phyloP scores from a whole-genome alignment of 2,888 invertebrate species.

The Zhuqinia jingwanae region DNA sequence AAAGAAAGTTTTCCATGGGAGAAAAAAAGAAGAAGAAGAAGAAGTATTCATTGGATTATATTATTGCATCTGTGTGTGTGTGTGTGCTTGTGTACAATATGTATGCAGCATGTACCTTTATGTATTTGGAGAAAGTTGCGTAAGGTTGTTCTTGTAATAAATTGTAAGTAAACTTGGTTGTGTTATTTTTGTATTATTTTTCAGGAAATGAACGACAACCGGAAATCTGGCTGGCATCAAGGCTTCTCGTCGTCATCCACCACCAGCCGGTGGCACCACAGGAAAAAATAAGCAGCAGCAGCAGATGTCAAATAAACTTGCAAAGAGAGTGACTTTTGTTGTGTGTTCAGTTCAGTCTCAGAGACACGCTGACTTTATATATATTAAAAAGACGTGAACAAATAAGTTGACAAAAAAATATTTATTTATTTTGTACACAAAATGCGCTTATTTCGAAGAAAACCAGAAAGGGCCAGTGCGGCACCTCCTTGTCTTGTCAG shows the following conservation, averaged over 20 bases:
- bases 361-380: no score
- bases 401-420: constrained; percentile 19
- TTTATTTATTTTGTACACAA: constrained; percentile 3
- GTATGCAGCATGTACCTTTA: no score
- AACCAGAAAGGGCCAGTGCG: constrained; percentile 75
- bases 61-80: no score
- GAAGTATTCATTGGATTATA: not conserved
- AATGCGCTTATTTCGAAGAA: constrained; percentile 79
- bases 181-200: not conserved
- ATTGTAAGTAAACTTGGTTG: not conserved
- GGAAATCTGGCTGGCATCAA: constrained; percentile 30
- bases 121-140: no score
- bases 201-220: constrained; percentile 46
- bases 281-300: not conserved
- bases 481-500: constrained; percentile 77
- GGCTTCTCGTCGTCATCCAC: not conserved
- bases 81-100: no score
- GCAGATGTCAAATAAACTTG: not conserved
- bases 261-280: constrained; percentile 3
- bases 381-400: not conserved
- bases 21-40: not conserved
- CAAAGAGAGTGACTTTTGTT: not conserved
- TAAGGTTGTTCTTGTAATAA: no score
- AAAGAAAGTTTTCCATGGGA: constrained; percentile 23
- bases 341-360: not conserved